Percentiles rank a stretch among this genome's conserved stretches.
Evolutionary conservation across 64 coral and sea anemone species (phyloP).

Genomic region (Stichodactyla helianthus): DNA sequence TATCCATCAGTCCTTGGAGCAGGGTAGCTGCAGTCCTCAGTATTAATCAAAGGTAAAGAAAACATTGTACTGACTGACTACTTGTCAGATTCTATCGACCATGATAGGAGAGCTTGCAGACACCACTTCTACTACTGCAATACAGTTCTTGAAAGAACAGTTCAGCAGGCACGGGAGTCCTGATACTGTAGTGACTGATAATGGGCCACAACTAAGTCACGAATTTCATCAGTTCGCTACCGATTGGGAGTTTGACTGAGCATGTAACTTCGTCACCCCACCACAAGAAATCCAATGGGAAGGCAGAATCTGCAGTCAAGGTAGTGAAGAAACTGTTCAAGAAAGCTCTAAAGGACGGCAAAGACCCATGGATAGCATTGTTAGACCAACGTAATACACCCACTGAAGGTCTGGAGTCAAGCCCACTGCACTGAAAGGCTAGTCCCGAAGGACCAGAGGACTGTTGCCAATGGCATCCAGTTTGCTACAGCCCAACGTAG

Average conservation of each 20-base stretch:
- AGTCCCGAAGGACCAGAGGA: not conserved
- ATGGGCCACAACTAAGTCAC: slow-evolving; percentile 21
- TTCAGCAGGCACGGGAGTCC: not conserved
- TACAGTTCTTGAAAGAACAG: slow-evolving; percentile 6
- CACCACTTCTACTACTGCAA: not conserved
- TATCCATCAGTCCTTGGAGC: slow-evolving; percentile 19
- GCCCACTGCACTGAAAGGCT: slow-evolving; percentile 9
- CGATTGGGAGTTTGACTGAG: slow-evolving; percentile 41
- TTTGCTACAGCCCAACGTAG: slow-evolving; percentile 1
- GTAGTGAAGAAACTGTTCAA: too few relatives aligned
- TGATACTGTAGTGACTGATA: slow-evolving; percentile 15
- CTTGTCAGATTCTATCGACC: slow-evolving; percentile 20
- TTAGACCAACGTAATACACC: slow-evolving; percentile 21
- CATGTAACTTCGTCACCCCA: slow-evolving; percentile 3
- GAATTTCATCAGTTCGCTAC: slow-evolving; percentile 3
- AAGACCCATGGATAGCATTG: not conserved
- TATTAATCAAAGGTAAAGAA: not conserved
- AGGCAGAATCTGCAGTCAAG: too few relatives aligned
- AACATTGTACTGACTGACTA: not conserved
- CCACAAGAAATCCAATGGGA: too few relatives aligned
- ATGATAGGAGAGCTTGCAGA: not conserved
- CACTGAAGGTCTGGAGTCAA: not conserved
- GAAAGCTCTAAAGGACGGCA: too few relatives aligned
- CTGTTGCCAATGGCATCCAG: not conserved
- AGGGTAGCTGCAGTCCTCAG: not conserved